Evolutionary conservation across 2,113 vertebrate species (phyloP).

Genomic region (Sitta europaea): DNA sequence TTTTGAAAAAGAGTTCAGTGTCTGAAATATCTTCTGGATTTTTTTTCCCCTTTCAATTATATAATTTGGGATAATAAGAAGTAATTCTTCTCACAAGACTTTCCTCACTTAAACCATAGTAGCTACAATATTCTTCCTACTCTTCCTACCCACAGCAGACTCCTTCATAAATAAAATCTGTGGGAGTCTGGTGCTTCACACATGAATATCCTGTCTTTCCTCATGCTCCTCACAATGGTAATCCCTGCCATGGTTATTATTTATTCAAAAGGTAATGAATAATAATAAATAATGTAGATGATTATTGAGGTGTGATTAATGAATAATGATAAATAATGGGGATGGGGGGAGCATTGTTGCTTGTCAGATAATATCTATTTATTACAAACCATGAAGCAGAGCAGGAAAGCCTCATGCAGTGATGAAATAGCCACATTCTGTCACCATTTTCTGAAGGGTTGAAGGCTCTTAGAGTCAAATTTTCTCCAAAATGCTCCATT

Average conservation of each 20-base stretch:
- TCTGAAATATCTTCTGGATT: neutral
- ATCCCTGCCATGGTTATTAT: neutral
- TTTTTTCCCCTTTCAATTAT: neutral
- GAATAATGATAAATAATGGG: slow-evolving; percentile 2
- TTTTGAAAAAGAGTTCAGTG: neutral
- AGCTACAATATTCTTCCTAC: neutral
- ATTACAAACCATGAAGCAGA: neutral
- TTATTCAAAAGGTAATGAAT: slow-evolving; percentile 3
- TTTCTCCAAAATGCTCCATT: neutral
- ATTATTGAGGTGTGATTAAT: slow-evolving; percentile 14
- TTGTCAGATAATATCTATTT: neutral
- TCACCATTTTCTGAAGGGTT: neutral
- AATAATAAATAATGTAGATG: neutral
- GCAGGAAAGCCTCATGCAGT: neutral
- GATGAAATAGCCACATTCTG: neutral
- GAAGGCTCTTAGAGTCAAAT: neutral
- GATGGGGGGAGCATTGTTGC: neutral
- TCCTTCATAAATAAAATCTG: neutral
- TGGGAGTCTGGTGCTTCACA: neutral
- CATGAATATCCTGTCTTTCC: neutral
- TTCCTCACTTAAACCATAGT: neutral
- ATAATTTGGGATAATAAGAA: neutral
- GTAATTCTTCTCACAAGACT: neutral
- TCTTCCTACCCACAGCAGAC: neutral
- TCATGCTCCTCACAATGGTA: neutral